These are phyloP conservation scores for Mythimna pallens DNA, from an alignment of 2,888 invertebrate species.

Conservation along the genomic window DNA sequence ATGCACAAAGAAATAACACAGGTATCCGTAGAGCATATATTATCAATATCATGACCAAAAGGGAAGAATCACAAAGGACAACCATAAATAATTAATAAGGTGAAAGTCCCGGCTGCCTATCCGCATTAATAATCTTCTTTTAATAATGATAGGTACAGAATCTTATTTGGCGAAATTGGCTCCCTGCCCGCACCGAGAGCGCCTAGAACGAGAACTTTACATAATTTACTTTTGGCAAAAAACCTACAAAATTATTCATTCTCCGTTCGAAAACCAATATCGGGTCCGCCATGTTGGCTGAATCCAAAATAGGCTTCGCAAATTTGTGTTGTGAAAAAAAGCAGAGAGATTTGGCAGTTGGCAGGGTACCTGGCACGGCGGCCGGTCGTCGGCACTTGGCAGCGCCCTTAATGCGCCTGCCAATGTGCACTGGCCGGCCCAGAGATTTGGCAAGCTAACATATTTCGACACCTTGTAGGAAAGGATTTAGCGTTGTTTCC, in stretches of 20 bases:
- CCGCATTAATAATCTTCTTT: conserved; percentile 55
- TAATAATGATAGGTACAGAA: conserved; percentile 61
- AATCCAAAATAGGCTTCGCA: conserved; percentile 66
- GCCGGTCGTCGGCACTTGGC: conserved; percentile 72
- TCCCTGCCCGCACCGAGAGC: conserved; percentile 54
- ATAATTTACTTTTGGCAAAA: conserved; percentile 68
- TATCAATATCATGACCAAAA: conserved; percentile 49
- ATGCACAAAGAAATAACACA: conserved; percentile 47
- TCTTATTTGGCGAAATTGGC: conserved; percentile 60
- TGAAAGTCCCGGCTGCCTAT: conserved; percentile 48
- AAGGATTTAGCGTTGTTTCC: conserved; percentile 76
- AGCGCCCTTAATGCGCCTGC: conserved; percentile 72
- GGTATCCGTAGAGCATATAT: conserved; percentile 50
- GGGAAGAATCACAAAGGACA: conserved; percentile 57
- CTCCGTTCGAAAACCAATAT: conserved; percentile 68
- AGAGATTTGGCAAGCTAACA: conserved; percentile 80
- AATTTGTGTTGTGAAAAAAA: conserved; percentile 63
- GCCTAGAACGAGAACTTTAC: conserved; percentile 59
- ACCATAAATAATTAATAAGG: conserved; percentile 59
- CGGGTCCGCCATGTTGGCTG: conserved; percentile 62
- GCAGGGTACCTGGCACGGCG: conserved; percentile 77
- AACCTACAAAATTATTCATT: conserved; percentile 67
- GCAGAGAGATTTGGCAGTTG: conserved; percentile 70
- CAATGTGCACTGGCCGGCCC: conserved; percentile 72
- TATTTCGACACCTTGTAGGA: conserved; percentile 77